These are phyloP conservation scores for Ceyx melanurus DNA, from an alignment of 2,113 vertebrate genomes.

Conservation along the genomic window DNA sequence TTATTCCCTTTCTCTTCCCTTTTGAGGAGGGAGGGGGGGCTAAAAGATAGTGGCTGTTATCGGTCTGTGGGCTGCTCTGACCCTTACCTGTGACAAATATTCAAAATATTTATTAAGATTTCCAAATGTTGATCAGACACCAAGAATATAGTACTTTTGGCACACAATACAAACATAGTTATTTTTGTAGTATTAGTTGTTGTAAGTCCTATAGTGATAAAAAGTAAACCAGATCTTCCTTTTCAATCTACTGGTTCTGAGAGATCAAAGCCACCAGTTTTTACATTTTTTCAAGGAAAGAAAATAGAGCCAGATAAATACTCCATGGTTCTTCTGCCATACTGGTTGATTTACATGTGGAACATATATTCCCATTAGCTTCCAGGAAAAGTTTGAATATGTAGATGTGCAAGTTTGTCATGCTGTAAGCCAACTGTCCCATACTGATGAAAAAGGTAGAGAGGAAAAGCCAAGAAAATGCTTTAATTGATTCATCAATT, in stretches of 20 bases:
- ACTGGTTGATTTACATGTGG: neutral
- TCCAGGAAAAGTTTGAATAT: slow-evolving; percentile 48
- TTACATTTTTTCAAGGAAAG: neutral
- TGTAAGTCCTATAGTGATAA: neutral
- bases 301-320: neutral
- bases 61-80: no score
- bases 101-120: neutral
- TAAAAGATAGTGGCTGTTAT: no score
- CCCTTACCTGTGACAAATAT: neutral
- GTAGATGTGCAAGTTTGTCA: slow-evolving; percentile 23
- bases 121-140: neutral
- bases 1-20: no score
- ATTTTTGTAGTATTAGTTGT: neutral
- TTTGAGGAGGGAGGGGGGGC: no score
- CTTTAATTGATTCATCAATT: slow-evolving; percentile 70
- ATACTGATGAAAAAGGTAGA: slow-evolving; percentile 53
- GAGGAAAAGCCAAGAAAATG: slow-evolving; percentile 43
- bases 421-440: slow-evolving; percentile 33
- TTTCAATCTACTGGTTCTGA: neutral
- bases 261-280: neutral
- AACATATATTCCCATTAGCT: neutral
- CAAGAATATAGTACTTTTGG: neutral
- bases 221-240: neutral
- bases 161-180: neutral
- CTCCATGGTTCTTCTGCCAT: neutral